phyloP scores from a whole-genome alignment of 2,888 invertebrate genomes.

The Dryocosmus kuriphilus region DNA sequence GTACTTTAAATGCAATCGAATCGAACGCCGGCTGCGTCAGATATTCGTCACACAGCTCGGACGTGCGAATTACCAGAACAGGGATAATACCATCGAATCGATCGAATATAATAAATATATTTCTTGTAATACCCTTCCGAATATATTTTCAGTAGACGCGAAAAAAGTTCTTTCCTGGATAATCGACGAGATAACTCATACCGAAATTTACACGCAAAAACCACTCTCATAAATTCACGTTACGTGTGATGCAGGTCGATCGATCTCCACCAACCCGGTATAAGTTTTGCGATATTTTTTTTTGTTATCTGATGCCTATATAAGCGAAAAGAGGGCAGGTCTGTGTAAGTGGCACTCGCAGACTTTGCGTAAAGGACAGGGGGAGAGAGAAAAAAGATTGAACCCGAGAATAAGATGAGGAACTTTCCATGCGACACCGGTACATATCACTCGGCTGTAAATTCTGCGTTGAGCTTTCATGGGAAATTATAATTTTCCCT shows the following conservation, averaged over 20 bases:
- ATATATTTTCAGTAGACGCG: not conserved
- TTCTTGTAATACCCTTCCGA: not conserved
- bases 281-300: constrained; percentile 25
- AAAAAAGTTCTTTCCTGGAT: constrained; percentile 5
- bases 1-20: constrained; percentile 69
- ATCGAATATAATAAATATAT: not conserved
- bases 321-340: not conserved
- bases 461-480: constrained; percentile 54
- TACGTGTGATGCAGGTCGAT: constrained; percentile 4
- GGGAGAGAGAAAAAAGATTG: not conserved
- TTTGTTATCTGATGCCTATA: constrained; percentile 17
- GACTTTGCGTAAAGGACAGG: not conserved
- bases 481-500: constrained; percentile 60
- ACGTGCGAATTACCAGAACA: constrained; percentile 63
- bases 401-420: not conserved
- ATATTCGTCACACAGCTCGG: constrained; percentile 61
- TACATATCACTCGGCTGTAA: constrained; percentile 53
- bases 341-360: not conserved
- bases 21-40: constrained; percentile 60
- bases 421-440: constrained; percentile 35
- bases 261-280: constrained; percentile 1
- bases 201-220: not conserved
- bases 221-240: constrained; percentile 25
- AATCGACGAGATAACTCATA: not conserved
- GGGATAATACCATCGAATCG: constrained; percentile 67